These are phyloP conservation scores for Cepaea nemoralis DNA, from an alignment of 1,140 invertebrate species.

Conservation along the genomic window DNA sequence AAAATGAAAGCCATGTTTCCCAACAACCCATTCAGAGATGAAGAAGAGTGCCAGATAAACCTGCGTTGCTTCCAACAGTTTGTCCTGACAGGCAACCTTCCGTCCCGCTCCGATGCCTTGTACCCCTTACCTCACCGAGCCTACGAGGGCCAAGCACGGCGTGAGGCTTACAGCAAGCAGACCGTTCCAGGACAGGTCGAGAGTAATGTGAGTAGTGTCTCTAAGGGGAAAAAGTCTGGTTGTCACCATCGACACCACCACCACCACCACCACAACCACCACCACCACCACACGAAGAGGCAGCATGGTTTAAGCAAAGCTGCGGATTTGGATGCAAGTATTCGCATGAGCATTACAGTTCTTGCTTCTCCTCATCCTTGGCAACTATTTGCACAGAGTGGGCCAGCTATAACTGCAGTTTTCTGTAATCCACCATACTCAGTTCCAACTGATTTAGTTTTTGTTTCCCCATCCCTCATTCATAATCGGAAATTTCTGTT, in stretches of 20 bases:
- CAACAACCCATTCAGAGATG: slow-evolving; percentile 82
- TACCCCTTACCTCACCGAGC: slow-evolving; percentile 59
- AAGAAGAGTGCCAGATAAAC: slow-evolving; percentile 82
- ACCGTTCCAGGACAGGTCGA: slow-evolving; percentile 14
- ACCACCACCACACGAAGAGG: slow-evolving; percentile 24
- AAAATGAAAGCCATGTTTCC: slow-evolving; percentile 87
- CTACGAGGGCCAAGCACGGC: slow-evolving; percentile 46
- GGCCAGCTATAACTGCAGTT: not conserved
- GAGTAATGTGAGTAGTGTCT: not conserved
- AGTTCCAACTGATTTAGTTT: not conserved
- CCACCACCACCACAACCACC: slow-evolving; percentile 33
- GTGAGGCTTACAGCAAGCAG: not conserved
- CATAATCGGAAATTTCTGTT: not conserved
- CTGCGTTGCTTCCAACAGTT: slow-evolving; percentile 82
- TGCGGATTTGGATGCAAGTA: slow-evolving; percentile 17
- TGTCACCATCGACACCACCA: slow-evolving; percentile 25
- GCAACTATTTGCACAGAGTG: not conserved
- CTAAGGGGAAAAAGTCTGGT: not conserved
- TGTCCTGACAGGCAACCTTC: slow-evolving; percentile 51
- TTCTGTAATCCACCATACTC: not conserved
- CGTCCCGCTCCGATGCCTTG: slow-evolving; percentile 42
- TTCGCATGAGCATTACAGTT: not conserved
- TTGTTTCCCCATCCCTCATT: not conserved
- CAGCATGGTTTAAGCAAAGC: not conserved
- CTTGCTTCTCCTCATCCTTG: not conserved